Evolutionary conservation across 2,888 invertebrate species (phyloP).

Genomic region (Drosophila maculinotata): DNA sequence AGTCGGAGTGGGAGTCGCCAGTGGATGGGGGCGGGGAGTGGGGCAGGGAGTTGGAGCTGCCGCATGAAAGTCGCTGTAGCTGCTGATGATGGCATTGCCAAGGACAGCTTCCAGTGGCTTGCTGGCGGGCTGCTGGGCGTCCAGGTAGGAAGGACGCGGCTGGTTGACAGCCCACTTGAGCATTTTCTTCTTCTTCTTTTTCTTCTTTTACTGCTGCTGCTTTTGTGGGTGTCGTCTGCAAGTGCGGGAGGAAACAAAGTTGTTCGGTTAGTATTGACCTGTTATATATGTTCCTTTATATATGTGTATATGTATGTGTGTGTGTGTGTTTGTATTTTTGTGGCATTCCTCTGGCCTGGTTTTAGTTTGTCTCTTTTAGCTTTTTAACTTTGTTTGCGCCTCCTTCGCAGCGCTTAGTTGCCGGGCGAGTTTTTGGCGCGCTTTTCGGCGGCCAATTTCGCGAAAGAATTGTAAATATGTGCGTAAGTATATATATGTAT

Average conservation of each 20-base stretch:
- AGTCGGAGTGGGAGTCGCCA: slow-evolving; percentile 9
- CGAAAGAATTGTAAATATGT: slow-evolving; percentile 11
- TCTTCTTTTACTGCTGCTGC: slow-evolving; percentile 1
- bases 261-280: slow-evolving; percentile 29
- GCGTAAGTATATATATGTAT: slow-evolving; percentile 3
- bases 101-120: slow-evolving; percentile 2
- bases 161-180: slow-evolving; percentile 84
- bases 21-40: neutral
- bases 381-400: slow-evolving; percentile 50
- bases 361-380: slow-evolving; percentile 21
- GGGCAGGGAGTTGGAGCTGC: slow-evolving; percentile 2
- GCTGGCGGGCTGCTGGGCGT: slow-evolving; percentile 33
- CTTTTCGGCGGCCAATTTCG: slow-evolving; percentile 53
- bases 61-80: slow-evolving; percentile 30
- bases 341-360: slow-evolving; percentile 28
- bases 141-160: slow-evolving; percentile 78
- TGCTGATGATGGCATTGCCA: slow-evolving; percentile 4
- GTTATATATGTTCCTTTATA: neutral
- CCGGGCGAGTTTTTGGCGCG: slow-evolving; percentile 69
- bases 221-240: slow-evolving; percentile 54
- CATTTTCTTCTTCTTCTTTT: slow-evolving; percentile 60
- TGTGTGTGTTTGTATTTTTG: slow-evolving; percentile 16
- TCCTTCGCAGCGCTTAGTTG: slow-evolving; percentile 51
- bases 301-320: slow-evolving; percentile 6
- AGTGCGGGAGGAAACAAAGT: slow-evolving; percentile 44